These are phyloP conservation scores for Crossaster papposus DNA, from an alignment of 53 echinoderm and acorn worm species.

Conservation along the genomic window DNA sequence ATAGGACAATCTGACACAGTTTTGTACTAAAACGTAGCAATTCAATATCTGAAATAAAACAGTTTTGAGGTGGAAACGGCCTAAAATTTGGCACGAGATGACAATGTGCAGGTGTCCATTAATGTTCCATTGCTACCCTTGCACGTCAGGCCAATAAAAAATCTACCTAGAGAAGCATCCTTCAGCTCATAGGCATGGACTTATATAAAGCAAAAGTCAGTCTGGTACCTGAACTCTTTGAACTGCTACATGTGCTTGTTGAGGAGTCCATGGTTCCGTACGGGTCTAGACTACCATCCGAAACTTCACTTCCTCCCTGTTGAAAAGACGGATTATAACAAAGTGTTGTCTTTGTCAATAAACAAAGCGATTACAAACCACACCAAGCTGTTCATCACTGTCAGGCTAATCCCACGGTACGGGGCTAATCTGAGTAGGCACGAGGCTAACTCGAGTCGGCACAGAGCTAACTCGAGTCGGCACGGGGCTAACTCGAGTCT, in stretches of 20 bases:
- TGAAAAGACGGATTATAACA: not conserved
- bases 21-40: too few species aligned
- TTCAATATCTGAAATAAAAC: too few species aligned
- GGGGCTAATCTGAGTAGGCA: too few species aligned
- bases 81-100: too few species aligned
- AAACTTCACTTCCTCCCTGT: conserved; percentile 60
- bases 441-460: too few species aligned
- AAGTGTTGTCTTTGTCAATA: not conserved
- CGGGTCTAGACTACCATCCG: conserved; percentile 59
- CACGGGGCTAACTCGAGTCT: too few species aligned
- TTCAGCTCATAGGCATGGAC: not conserved
- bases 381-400: too few species aligned
- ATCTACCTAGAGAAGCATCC: not conserved
- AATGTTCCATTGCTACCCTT: not conserved
- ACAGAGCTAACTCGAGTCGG: too few species aligned
- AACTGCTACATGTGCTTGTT: conserved; percentile 53
- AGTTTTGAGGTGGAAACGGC: too few species aligned
- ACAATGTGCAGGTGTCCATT: too few species aligned
- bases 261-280: conserved; percentile 64
- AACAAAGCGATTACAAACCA: not conserved
- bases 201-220: not conserved
- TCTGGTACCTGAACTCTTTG: conserved; percentile 65
- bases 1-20: too few species aligned
- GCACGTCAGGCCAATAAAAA: not conserved
- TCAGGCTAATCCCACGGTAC: too few species aligned